These are phyloP conservation scores for Drosophila kohkoa DNA, from an alignment of 1,140 invertebrate genomes.

Conservation along the genomic window DNA sequence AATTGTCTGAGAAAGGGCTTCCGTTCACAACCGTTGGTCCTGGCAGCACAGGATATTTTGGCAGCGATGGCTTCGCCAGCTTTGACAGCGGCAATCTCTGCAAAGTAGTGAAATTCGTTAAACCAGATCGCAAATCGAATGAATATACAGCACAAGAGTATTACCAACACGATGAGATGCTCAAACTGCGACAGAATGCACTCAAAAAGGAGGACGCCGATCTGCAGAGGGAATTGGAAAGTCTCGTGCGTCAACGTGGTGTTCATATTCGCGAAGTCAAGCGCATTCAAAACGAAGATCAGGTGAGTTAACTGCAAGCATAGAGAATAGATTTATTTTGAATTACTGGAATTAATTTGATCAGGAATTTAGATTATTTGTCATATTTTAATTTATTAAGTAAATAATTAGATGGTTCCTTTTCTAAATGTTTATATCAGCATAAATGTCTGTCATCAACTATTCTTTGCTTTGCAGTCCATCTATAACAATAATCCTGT, in stretches of 20 bases:
- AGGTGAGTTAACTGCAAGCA: constrained; percentile 83
- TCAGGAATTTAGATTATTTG: too few species aligned
- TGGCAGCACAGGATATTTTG: constrained; percentile 51
- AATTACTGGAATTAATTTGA: background rate
- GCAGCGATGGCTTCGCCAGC: constrained; percentile 82
- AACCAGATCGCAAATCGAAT: constrained; percentile 91
- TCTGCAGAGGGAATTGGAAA: constrained; percentile 98
- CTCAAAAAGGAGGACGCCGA: constrained; percentile 99
- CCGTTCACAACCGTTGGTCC: constrained; percentile 66
- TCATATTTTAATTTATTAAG: too few species aligned
- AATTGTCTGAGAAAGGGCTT: constrained; percentile 38
- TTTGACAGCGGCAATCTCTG: constrained; percentile 87
- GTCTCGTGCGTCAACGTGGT: constrained; percentile 98
- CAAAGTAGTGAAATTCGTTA: constrained; percentile 94
- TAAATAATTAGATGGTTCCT: too few species aligned
- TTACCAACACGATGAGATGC: constrained; percentile 97
- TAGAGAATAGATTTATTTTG: background rate
- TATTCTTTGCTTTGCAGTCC: constrained; percentile 86
- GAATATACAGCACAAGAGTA: constrained; percentile 95
- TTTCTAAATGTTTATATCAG: too few species aligned
- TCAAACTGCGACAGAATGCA: constrained; percentile 96
- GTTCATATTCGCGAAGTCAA: constrained; percentile 99
- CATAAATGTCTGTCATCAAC: too few species aligned
- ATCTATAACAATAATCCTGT: constrained; percentile 97
- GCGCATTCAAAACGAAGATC: constrained; percentile 99